phyloP scores from a whole-genome alignment of 1,140 invertebrate species.

The Acyrthosiphon pisum region DNA sequence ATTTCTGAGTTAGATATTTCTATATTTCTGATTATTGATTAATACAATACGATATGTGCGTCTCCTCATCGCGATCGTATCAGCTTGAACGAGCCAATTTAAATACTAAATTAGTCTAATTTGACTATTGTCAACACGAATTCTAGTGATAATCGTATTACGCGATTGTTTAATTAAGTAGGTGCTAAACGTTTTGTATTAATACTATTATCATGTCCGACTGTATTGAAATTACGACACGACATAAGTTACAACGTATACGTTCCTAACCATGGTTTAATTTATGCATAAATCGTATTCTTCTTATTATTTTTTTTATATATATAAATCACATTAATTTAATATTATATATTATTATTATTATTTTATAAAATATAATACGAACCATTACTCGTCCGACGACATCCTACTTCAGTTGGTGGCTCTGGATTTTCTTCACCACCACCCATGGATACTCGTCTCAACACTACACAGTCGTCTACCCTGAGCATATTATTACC shows the following conservation, averaged over 20 bases:
- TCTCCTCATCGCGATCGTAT: neutral
- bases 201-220: neutral
- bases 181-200: neutral
- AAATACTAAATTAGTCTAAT: neutral
- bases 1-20: neutral
- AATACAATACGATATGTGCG: neutral
- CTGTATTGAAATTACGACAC: neutral
- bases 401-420: conserved; percentile 51
- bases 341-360: neutral
- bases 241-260: too few relatives aligned
- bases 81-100: neutral
- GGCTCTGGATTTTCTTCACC: conserved; percentile 59
- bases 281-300: too few relatives aligned
- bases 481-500: conserved; percentile 58
- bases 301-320: too few relatives aligned
- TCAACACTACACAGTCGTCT: conserved; percentile 57
- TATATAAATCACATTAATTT: neutral
- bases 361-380: neutral
- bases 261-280: too few relatives aligned
- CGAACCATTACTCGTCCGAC: conserved; percentile 57
- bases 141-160: neutral
- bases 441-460: conserved; percentile 59
- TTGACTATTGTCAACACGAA: neutral
- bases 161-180: neutral
- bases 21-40: neutral